Base-by-base conservation (phyloP, 2,888 invertebrate genomes). In the Alloplasta piceator region DNA sequence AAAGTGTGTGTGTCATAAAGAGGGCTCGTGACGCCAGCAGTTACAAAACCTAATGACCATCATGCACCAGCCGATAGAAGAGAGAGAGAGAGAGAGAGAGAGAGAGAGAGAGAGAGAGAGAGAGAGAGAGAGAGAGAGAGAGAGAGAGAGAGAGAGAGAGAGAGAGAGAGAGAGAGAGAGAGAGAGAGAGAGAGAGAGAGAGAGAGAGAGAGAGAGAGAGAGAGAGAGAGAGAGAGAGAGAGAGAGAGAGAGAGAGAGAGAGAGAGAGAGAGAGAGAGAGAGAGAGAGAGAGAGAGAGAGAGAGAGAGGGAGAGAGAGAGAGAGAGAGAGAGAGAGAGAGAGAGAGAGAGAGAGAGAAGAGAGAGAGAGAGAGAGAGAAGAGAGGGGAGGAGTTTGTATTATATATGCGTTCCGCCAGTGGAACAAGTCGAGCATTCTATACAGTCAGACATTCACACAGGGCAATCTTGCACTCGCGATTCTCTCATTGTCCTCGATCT, bases 341-440 rank as follows among this genome's bases (percentile, higher is more conserved):
- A 68, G 68, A 58, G 70, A 50, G 14, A 14, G 58, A 70, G 58
- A 60, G 48, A 46, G 10, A 48, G 38, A 39, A 36, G 36, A 12
- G 12, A n/a, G 12, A n/a, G 55, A 39, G 14, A 9, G 16, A 48
- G 7, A n/a, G 39, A 39, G n/a, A 36, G 48, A 41, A 38, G 14
- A 61, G 48, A 5, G 38, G 61, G 43, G 67, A 72, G 26, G 26
- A 26, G 26, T 26, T 26, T 26, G 26, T 26, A 26, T 26, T 26
- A 26, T 26, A 26, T 26, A 26, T 72, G 63, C 72, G 80, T 80
- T 77, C 77, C 80, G 72, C 77, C 63, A 80, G 80, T 80, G 48
- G 73, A 80, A 80, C 80, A 80, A 80, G 80, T 77, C 80, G 80
- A 76, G 63, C 72, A 60, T 50, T 67, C 72, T 68, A 43, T 80